Conservation (phyloP, 2,888 invertebrate species). For the Idaea biselata region DNA sequence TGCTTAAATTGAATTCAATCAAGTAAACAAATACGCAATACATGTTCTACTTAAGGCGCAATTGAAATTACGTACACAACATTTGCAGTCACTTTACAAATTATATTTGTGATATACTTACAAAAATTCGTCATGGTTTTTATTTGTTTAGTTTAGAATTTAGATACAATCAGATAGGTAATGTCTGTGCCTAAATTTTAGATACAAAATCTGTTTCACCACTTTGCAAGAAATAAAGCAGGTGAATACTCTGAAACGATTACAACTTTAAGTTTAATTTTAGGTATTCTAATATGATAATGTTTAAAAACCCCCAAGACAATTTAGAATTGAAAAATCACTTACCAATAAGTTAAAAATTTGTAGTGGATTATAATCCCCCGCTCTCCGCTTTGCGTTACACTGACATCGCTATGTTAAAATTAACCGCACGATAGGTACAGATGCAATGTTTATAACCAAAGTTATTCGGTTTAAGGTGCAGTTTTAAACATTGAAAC, state of each 20-base stretch:
- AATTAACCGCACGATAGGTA: no score
- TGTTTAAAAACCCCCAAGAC: neutral
- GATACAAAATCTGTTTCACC: neutral
- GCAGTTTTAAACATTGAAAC: no score
- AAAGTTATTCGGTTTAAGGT: no score
- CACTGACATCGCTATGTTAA: no score
- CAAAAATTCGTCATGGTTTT: neutral
- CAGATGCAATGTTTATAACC: no score
- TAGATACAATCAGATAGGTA: neutral
- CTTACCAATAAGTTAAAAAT: no score
- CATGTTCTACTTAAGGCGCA: constrained; percentile 59
- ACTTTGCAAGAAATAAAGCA: neutral
- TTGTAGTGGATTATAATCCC: no score
- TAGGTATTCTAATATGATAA: constrained; percentile 13
- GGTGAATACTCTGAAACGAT: constrained; percentile 19
- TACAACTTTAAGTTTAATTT: constrained; percentile 11
- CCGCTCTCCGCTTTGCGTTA: no score
- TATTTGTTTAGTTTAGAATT: neutral
- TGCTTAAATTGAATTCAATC: constrained; percentile 76
- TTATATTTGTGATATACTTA: neutral
- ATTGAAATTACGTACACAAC: constrained; percentile 49
- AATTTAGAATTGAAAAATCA: no score
- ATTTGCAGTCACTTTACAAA: constrained; percentile 33
- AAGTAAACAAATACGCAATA: constrained; percentile 65
- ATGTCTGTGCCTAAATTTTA: neutral